Percentiles rank a stretch among this genome's conserved stretches.
Conservation (phyloP, 2,113 vertebrate species). For the Rhodinocichla rosea region DNA sequence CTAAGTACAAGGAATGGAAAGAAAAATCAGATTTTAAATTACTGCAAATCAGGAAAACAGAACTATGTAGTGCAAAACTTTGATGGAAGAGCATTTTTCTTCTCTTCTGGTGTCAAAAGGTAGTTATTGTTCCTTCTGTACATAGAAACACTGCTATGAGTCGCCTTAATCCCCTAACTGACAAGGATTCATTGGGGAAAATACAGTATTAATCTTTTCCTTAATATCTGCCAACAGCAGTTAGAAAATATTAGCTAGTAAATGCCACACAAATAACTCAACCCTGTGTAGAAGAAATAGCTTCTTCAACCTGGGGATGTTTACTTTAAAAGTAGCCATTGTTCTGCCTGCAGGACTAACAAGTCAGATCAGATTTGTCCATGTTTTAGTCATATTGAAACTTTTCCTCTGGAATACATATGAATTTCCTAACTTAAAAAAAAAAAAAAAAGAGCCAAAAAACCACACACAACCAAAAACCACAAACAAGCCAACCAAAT, state of each 20-base stretch:
- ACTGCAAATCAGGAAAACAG: background rate
- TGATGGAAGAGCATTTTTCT: background rate
- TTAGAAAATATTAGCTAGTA: background rate
- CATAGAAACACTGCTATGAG: background rate
- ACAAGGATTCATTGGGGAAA: background rate
- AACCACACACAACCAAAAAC: background rate
- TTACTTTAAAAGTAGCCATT: background rate
- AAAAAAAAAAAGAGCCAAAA: background rate
- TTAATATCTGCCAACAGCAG: background rate
- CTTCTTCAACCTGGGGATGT: background rate
- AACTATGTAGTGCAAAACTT: background rate
- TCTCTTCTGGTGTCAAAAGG: background rate
- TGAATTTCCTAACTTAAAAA: background rate
- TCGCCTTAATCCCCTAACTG: background rate
- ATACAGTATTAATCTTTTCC: background rate
- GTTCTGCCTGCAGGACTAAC: background rate
- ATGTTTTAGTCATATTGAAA: background rate
- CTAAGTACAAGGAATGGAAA: background rate
- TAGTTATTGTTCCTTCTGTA: background rate
- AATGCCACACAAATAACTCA: background rate
- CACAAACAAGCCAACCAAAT: background rate
- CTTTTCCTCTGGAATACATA: background rate
- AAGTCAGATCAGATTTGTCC: background rate
- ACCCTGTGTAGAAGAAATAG: background rate
- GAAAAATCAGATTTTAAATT: background rate